These are phyloP conservation scores for Apostichopus californicus DNA, from an alignment of 35 echinoderm and acorn worm genomes.

Conservation along the genomic window DNA sequence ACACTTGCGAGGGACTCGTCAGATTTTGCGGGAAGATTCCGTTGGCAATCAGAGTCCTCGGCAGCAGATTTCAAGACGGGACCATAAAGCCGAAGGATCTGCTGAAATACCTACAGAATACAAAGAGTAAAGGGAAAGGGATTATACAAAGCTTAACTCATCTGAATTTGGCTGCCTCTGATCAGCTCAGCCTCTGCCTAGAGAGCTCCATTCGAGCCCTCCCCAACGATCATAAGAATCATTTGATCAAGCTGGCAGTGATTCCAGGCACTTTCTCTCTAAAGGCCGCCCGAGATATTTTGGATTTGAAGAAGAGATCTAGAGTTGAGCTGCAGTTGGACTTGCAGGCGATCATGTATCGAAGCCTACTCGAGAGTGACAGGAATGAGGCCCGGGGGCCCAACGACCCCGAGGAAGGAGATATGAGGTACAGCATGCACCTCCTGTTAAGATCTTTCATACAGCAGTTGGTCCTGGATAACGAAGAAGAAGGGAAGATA, in stretches of 20 bases:
- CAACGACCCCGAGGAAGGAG: slow-evolving; percentile 42
- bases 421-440: slow-evolving; percentile 76
- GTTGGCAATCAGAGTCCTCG: slow-evolving; percentile 77
- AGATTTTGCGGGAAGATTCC: slow-evolving; percentile 80
- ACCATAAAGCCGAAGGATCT: slow-evolving; percentile 76
- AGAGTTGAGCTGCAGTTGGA: slow-evolving; percentile 78
- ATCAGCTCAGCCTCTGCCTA: slow-evolving; percentile 72
- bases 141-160: slow-evolving; percentile 68
- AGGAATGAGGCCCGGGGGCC: slow-evolving; percentile 10
- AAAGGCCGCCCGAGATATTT: slow-evolving; percentile 79
- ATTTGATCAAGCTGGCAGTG: slow-evolving; percentile 74
- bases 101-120: slow-evolving; percentile 57
- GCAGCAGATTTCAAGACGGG: slow-evolving; percentile 80
- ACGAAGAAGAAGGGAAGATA: slow-evolving; percentile 23
- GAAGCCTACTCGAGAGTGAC: slow-evolving; percentile 87
- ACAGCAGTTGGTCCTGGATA: slow-evolving; percentile 51
- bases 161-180: slow-evolving; percentile 59
- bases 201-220: slow-evolving; percentile 64
- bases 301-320: slow-evolving; percentile 54
- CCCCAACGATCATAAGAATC: slow-evolving; percentile 44
- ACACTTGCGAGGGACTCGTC: background rate
- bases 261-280: slow-evolving; percentile 91
- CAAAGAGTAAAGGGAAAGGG: slow-evolving; percentile 48
- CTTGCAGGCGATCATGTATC: slow-evolving; percentile 78
- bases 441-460: slow-evolving; percentile 83